Percentiles rank a stretch among this genome's conserved stretches.
Evolutionary conservation across 2,888 invertebrate species (phyloP).

Genomic region (Micoletzkya japonica): DNA sequence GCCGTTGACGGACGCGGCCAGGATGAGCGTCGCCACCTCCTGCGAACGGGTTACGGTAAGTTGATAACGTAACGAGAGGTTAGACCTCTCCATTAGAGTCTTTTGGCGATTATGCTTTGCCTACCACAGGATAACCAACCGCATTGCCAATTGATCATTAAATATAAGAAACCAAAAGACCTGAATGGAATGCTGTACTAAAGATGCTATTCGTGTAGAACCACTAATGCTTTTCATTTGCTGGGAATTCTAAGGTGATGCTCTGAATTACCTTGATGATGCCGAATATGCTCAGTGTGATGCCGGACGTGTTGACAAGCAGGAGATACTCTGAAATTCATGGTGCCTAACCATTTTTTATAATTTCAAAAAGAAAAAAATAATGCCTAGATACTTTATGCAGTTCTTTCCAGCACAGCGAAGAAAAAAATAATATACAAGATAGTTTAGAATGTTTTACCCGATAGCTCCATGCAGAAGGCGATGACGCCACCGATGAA

Average conservation of each 20-base stretch:
- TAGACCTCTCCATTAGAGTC: no score
- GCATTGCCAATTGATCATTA: no score
- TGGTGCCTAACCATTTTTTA: not conserved
- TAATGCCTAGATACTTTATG: not conserved
- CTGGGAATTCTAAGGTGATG: no score
- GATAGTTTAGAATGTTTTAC: conserved; percentile 28
- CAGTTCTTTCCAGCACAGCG: not conserved
- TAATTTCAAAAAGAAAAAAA: not conserved
- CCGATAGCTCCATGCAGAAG: conserved; percentile 78
- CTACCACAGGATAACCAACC: no score
- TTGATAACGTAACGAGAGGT: no score
- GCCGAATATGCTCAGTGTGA: conserved; percentile 90
- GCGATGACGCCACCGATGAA: conserved; percentile 82
- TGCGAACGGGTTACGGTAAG: no score
- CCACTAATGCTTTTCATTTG: no score
- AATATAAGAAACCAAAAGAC: no score
- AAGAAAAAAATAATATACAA: not conserved
- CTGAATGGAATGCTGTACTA: no score
- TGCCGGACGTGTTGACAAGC: conserved; percentile 88
- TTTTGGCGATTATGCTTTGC: no score
- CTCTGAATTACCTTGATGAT: conserved; percentile 99
- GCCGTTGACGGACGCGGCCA: conserved; percentile 85
- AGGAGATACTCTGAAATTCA: conserved; percentile 79
- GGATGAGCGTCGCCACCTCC: conserved; percentile 87
- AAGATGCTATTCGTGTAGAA: no score